Percentiles rank a stretch among this genome's conserved stretches.
Evolutionary conservation across 2,113 vertebrate genomes (phyloP).

Genomic region (Porphyrio hochstetteri): DNA sequence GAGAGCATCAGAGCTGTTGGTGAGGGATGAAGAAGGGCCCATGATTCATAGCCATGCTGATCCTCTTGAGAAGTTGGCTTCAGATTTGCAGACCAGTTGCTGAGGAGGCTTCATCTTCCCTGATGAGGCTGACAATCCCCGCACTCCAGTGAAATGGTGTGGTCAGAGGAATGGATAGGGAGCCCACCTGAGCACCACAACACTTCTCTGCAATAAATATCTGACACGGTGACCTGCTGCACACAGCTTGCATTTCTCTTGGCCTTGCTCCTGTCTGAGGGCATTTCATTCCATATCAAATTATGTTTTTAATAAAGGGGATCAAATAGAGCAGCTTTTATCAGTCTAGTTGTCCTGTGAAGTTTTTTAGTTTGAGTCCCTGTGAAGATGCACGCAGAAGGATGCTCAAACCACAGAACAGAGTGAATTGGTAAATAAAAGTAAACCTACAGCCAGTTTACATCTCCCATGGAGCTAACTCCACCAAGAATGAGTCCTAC

Average conservation of each 20-base stretch:
- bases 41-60: neutral
- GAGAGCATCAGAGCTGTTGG: neutral
- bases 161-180: neutral
- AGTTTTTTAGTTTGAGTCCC: neutral
- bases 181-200: neutral
- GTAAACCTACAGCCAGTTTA: neutral
- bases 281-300: neutral
- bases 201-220: neutral
- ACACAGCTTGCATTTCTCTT: neutral
- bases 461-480: fast-evolving
- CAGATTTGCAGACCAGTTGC: neutral
- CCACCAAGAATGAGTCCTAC: neutral
- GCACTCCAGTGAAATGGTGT: neutral
- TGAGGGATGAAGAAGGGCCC: neutral
- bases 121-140: neutral
- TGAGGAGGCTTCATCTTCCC: neutral
- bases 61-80: neutral
- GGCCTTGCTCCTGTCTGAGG: neutral
- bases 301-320: neutral
- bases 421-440: neutral
- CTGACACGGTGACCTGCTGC: neutral
- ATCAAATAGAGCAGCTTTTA: neutral
- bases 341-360: neutral
- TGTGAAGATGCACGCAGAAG: neutral
- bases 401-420: neutral